Conservation (phyloP, 2,113 vertebrate genomes). For the Embiotoca jacksoni region DNA sequence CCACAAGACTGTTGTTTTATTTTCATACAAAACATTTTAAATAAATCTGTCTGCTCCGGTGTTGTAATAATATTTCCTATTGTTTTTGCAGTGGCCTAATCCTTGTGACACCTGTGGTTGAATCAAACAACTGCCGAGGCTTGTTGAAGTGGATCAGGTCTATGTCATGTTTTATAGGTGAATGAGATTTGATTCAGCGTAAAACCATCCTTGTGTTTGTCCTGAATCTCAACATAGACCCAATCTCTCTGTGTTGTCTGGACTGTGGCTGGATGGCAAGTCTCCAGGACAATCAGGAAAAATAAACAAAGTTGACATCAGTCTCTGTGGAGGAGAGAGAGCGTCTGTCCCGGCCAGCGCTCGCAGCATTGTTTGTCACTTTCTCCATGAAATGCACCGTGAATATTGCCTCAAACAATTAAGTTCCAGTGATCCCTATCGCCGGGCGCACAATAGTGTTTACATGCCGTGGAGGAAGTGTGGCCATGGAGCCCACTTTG, state of each 20-base stretch:
- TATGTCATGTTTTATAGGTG: background rate
- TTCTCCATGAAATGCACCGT: slow-evolving; percentile 80
- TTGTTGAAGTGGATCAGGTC: background rate
- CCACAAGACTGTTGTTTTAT: background rate
- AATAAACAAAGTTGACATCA: slow-evolving; percentile 66
- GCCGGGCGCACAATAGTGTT: slow-evolving; percentile 83
- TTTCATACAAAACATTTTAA: background rate
- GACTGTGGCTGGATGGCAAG: slow-evolving; percentile 22
- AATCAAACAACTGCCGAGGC: slow-evolving; percentile 1
- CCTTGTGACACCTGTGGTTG: background rate
- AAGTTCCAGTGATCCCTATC: slow-evolving; percentile 83
- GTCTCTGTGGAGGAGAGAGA: slow-evolving; percentile 40
- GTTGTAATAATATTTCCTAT: background rate
- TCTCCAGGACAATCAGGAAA: slow-evolving; percentile 53
- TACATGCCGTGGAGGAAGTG: slow-evolving; percentile 80
- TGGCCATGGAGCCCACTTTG: slow-evolving; percentile 77
- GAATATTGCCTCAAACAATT: slow-evolving; percentile 85
- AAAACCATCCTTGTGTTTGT: slow-evolving; percentile 1
- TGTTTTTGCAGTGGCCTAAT: background rate
- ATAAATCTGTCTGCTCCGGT: background rate
- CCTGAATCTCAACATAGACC: background rate
- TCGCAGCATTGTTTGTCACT: slow-evolving; percentile 82
- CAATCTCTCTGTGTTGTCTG: slow-evolving; percentile 16
- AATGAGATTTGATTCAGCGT: background rate
- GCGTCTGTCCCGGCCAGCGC: slow-evolving; percentile 53